A percentile compares a stretch with the other conserved stretches of the same genome.
Evolutionary conservation across 2,113 vertebrate species (phyloP).

Genomic region (Prietella phreatophila): DNA sequence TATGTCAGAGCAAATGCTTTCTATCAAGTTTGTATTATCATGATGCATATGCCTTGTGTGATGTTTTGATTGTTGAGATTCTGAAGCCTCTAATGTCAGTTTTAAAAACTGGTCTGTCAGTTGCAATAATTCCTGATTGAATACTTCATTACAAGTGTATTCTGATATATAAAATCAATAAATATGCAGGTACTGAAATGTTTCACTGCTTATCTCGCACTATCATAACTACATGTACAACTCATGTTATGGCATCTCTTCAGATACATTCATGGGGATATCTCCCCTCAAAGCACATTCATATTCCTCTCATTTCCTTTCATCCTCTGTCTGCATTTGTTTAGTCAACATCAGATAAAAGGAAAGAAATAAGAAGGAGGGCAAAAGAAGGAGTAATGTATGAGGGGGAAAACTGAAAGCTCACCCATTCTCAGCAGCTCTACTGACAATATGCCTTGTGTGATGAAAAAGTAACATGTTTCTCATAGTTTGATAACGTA

Average conservation of each 20-base stretch:
- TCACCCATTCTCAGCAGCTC: conserved; percentile 40
- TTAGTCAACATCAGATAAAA: conserved; percentile 43
- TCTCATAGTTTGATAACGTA: conserved; percentile 48
- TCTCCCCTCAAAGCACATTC: conserved; percentile 16
- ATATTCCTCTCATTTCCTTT: conserved; percentile 40
- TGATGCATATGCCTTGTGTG: not conserved
- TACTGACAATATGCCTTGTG: conserved; percentile 42
- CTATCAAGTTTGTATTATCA: not conserved
- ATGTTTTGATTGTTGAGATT: not conserved
- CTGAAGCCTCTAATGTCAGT: conserved; percentile 5
- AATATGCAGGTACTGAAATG: not conserved
- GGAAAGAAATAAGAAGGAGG: conserved; percentile 14
- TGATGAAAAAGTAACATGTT: conserved; percentile 47
- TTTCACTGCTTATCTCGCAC: not conserved
- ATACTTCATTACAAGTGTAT: conserved; percentile 14
- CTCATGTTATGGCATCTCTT: not conserved
- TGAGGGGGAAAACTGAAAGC: conserved; percentile 11
- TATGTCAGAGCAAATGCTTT: conserved; percentile 24
- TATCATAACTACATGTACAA: not conserved
- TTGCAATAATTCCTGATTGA: conserved; percentile 20
- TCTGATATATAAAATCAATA: conserved; percentile 10
- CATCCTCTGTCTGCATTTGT: conserved; percentile 39
- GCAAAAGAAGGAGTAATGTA: conserved; percentile 14
- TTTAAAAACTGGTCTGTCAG: conserved; percentile 5
- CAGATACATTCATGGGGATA: conserved; percentile 27